phyloP scores from a whole-genome alignment of 1,140 invertebrate species.

The Papilio polyxenes region DNA sequence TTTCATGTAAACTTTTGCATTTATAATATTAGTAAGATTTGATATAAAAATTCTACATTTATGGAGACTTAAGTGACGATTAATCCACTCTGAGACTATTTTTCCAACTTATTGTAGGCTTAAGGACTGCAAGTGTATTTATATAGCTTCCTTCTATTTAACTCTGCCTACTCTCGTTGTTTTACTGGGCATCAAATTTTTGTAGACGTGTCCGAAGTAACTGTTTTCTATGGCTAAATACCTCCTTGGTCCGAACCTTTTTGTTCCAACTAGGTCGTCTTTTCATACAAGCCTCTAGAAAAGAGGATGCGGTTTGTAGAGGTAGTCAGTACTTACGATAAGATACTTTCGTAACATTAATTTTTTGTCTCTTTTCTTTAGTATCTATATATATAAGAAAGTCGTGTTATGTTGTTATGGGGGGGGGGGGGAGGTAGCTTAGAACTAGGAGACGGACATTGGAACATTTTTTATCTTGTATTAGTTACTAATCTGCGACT shows the following conservation, averaged over 20 bases:
- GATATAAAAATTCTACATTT: background rate
- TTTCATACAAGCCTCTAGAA: background rate
- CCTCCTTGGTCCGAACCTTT: constrained; percentile 9
- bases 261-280: constrained; percentile 21
- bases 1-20: too few species aligned
- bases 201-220: background rate
- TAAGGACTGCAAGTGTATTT: background rate
- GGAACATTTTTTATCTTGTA: too few species aligned
- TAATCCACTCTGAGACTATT: too few species aligned
- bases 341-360: background rate
- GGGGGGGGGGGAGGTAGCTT: too few species aligned
- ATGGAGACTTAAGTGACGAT: too few species aligned
- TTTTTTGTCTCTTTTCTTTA: background rate
- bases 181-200: background rate
- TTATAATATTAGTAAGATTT: background rate
- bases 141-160: background rate
- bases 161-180: background rate
- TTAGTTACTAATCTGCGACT: too few species aligned
- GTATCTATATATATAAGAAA: too few species aligned
- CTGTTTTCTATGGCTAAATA: background rate
- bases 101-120: too few species aligned
- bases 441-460: too few species aligned
- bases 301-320: background rate
- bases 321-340: background rate
- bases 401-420: too few species aligned